Evolutionary conservation across 1,140 invertebrate species (phyloP).

Genomic region (Ceratina australensis): DNA sequence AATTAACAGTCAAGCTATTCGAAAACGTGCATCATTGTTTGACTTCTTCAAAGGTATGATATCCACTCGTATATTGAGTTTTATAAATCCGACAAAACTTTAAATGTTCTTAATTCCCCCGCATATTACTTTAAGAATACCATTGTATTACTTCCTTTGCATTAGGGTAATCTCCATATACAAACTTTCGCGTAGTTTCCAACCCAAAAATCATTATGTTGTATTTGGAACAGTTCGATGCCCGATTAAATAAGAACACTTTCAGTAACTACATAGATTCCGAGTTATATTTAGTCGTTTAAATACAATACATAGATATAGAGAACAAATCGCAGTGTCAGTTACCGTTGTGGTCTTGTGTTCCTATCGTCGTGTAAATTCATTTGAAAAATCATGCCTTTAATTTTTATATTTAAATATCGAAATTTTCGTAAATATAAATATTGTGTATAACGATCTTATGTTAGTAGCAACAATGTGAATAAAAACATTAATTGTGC

Average conservation of each 20-base stretch:
- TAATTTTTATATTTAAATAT: slow-evolving; percentile 18
- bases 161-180: slow-evolving; percentile 24
- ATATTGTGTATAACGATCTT: slow-evolving; percentile 22
- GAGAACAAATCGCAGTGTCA: slow-evolving; percentile 37
- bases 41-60: slow-evolving; percentile 25
- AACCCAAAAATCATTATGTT: slow-evolving; percentile 31
- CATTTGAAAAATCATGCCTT: slow-evolving; percentile 7
- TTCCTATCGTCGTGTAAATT: slow-evolving; percentile 28
- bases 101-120: slow-evolving; percentile 1
- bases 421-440: slow-evolving; percentile 12
- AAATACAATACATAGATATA: slow-evolving; percentile 34
- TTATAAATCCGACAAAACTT: slow-evolving; percentile 11
- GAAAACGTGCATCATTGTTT: slow-evolving; percentile 31
- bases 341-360: slow-evolving; percentile 45
- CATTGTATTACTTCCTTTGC: not conserved
- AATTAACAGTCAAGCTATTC: slow-evolving; percentile 47
- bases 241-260: not conserved
- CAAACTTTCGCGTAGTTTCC: slow-evolving; percentile 31
- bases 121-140: slow-evolving; percentile 18
- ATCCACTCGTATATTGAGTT: slow-evolving; percentile 20
- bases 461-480: slow-evolving; percentile 21
- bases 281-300: slow-evolving; percentile 43
- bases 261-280: slow-evolving; percentile 32
- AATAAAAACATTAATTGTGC: slow-evolving; percentile 37
- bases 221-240: slow-evolving; percentile 9